phyloP scores from a whole-genome alignment of 2,888 invertebrate genomes.

The Tachina fera region DNA sequence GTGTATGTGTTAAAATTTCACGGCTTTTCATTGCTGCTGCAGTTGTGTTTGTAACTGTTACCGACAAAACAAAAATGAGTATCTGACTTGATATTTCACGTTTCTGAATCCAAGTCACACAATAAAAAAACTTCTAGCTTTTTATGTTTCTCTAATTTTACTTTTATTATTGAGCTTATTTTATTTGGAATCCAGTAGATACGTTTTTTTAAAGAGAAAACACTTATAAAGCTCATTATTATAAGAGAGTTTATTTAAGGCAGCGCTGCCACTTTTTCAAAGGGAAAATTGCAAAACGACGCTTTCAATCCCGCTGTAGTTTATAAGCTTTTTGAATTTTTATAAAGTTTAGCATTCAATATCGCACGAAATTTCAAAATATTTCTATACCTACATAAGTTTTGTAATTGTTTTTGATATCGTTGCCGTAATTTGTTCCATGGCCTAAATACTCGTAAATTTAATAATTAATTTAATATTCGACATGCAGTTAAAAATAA shows the following conservation, averaged over 20 bases:
- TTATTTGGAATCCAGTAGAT: background rate
- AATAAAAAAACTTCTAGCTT: slow-evolving; percentile 6
- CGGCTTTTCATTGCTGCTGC: slow-evolving; percentile 1
- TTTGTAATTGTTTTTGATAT: no score
- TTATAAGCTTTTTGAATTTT: no score
- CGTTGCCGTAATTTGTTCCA: no score
- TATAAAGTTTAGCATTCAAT: no score
- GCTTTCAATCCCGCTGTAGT: no score
- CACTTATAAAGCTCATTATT: background rate
- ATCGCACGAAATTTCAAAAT: no score
- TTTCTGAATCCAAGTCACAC: slow-evolving; percentile 14
- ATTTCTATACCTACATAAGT: no score
- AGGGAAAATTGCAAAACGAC: no score
- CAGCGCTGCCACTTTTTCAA: background rate
- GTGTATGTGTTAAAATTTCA: slow-evolving; percentile 26
- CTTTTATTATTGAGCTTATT: slow-evolving; percentile 24
- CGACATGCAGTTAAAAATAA: no score
- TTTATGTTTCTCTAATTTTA: slow-evolving; percentile 1
- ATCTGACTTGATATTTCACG: background rate
- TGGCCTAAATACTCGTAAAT: no score
- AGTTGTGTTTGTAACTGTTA: background rate
- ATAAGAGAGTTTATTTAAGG: background rate
- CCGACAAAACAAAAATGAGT: background rate
- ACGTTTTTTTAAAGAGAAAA: background rate
- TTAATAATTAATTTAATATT: no score